Evolutionary conservation across 2,113 vertebrate genomes (phyloP), one percentile per base, ranked within the genome.

Genomic region (Speoplatyrhinus poulsoni): DNA sequence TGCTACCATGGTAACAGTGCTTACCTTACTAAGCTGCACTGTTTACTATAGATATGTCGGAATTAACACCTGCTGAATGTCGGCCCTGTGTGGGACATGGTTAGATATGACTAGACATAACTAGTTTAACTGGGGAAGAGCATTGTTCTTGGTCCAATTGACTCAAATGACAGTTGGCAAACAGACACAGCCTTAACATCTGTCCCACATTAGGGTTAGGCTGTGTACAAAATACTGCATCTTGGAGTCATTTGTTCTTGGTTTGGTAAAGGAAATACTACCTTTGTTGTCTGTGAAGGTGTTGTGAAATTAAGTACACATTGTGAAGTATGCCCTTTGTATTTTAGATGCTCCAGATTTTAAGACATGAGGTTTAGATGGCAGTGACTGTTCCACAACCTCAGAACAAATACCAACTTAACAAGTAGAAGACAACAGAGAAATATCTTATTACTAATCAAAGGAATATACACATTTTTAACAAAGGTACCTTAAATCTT

Each of bases 331-430:
- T 53, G 52, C 6, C n/a, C 13, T 53, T 53, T 53, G n/a, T 53
- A 53, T 15, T 53, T 13, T 53, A 13, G 32, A 9, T 9, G 32
- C 7, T 41, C 36, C 36, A 41, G 36, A 41, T 41, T 41, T 41
- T 41, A 41, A 5, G 4, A 6, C 1, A 5, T 41, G 36, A 13
- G 32, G 15, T 60, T 15, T 13, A 50, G 52, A 48, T 48, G 69
- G 69, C 69, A 56, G 60, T 56, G 69, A 70, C 60, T 70, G 69
- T 70, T 70, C 52, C 69, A 62, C 26, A 36, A 62, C 16, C n/a
- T 41, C 7, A 41, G 36, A 41, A 41, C 5, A 41, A 41, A 41
- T 41, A 41, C 36, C 36, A 41, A 41, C 36, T 41, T 0, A 41
- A 41, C 6, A 41, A 41, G 36, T 41, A 41, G 5, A 41, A 5